Evolutionary conservation across 2,113 vertebrate species (phyloP).

Genomic region (Panurus biarmicus): DNA sequence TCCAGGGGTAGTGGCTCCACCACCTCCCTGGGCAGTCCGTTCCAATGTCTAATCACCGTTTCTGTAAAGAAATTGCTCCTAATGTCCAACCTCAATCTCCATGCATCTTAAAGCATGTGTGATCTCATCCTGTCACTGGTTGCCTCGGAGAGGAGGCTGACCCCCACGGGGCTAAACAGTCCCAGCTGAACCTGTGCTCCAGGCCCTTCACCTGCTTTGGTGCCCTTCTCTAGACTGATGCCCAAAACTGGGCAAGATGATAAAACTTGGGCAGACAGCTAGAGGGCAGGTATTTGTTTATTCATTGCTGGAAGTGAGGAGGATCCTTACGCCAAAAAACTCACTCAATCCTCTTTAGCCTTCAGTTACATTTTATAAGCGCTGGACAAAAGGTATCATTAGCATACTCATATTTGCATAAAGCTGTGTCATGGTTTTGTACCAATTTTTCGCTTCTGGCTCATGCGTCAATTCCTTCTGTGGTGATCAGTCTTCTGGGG

Average conservation of each 20-base stretch:
- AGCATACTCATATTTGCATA: not conserved
- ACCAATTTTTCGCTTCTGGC: accelerated
- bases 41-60: not conserved
- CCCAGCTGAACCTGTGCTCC: not conserved
- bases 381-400: not conserved
- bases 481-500: not conserved
- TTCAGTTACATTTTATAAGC: not conserved
- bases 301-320: not conserved
- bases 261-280: not conserved
- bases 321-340: not conserved
- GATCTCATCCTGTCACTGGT: not conserved
- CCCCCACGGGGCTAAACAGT: accelerated
- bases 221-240: not conserved
- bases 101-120: accelerated
- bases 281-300: not conserved
- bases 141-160: not conserved
- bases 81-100: not conserved
- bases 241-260: not conserved
- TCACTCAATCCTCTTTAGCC: not conserved
- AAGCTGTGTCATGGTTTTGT: not conserved
- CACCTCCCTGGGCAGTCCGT: accelerated
- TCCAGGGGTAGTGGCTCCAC: too few relatives aligned
- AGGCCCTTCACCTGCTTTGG: not conserved
- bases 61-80: not conserved
- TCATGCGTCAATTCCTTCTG: accelerated